Conservation (phyloP, 2,113 vertebrate species). For the Prietella phreatophila region DNA sequence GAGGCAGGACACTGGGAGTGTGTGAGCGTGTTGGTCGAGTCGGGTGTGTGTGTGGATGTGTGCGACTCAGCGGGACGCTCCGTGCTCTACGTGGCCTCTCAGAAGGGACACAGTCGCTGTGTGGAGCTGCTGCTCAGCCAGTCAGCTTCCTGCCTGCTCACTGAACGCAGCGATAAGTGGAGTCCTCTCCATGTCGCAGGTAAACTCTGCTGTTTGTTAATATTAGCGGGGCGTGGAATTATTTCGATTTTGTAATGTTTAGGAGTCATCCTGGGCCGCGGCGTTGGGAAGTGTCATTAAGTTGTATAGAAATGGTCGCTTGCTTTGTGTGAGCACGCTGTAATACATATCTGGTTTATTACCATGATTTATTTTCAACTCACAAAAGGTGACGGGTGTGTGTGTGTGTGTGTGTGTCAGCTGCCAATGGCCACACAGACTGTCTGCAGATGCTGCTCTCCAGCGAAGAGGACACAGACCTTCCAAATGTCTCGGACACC, state of each 20-base stretch:
- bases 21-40: conserved; percentile 44
- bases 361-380: background rate
- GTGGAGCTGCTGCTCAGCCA: conserved; percentile 90
- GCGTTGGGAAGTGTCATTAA: background rate
- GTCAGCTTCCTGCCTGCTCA: conserved; percentile 83
- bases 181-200: conserved; percentile 89
- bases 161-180: conserved; percentile 84
- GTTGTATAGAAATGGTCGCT: background rate
- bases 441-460: conserved; percentile 91
- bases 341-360: background rate
- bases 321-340: background rate
- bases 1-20: conserved; percentile 53
- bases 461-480: conserved; percentile 79
- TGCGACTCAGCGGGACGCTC: conserved; percentile 86
- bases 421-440: conserved; percentile 88
- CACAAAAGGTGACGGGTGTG: background rate
- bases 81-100: conserved; percentile 88
- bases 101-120: conserved; percentile 81
- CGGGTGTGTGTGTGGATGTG: conserved; percentile 74
- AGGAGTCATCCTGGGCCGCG: background rate
- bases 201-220: conserved; percentile 47
- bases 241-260: background rate
- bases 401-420: conserved; percentile 59
- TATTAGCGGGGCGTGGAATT: too few relatives aligned
- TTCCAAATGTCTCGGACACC: conserved; percentile 84